A percentile compares a stretch with the other conserved stretches of the same genome.
phyloP scores from a whole-genome alignment of 2,113 vertebrate species.

The Serinus canaria region DNA sequence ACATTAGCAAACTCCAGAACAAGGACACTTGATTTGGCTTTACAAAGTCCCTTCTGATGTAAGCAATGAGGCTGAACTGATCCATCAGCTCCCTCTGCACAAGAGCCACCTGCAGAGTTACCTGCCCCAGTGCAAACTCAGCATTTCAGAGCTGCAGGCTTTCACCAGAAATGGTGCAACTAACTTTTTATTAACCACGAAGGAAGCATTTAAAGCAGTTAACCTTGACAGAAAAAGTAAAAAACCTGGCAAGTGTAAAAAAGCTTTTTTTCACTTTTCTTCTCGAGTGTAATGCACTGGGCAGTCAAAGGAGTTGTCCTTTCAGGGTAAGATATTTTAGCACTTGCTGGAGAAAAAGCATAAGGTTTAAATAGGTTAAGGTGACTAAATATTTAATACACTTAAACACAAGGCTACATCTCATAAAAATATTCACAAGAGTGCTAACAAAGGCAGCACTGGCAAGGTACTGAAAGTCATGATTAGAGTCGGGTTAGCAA shows the following conservation, averaged over 20 bases:
- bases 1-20: not conserved
- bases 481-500: not conserved
- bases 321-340: not conserved
- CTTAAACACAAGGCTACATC: constrained; percentile 36
- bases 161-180: not conserved
- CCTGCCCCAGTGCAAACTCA: not conserved
- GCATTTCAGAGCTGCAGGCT: not conserved
- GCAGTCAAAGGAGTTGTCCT: not conserved
- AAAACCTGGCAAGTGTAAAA: not conserved
- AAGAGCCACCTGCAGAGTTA: not conserved
- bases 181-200: not conserved
- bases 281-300: not conserved
- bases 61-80: not conserved
- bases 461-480: constrained; percentile 1
- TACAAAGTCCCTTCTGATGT: not conserved
- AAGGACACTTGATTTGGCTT: not conserved
- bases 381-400: constrained; percentile 50
- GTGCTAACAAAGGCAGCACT: constrained; percentile 48
- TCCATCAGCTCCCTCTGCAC: not conserved
- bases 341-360: not conserved
- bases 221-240: not conserved
- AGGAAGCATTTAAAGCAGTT: not conserved
- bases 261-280: not conserved
- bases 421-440: constrained; percentile 47
- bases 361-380: not conserved